A percentile compares a stretch with the other conserved stretches of the same genome.
Evolutionary conservation across 2,113 vertebrate genomes (phyloP).

Genomic region (Apaloderma vittatum): DNA sequence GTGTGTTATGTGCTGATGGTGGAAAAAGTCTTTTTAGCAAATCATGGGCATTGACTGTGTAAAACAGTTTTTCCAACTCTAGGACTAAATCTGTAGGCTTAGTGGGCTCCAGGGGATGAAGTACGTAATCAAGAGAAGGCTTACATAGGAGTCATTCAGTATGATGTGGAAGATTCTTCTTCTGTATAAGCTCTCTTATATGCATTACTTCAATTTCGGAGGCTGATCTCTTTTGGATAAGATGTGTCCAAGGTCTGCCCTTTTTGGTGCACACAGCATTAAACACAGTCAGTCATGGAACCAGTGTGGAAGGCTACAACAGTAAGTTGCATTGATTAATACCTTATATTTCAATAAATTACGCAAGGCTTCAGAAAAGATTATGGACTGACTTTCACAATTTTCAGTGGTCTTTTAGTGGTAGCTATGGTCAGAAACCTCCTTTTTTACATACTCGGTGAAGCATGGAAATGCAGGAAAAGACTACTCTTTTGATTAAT

Average conservation of each 20-base stretch:
- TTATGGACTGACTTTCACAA: background rate
- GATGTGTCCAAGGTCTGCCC: background rate
- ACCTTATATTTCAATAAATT: constrained; percentile 19
- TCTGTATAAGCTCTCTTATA: background rate
- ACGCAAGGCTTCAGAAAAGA: background rate
- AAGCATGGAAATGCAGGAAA: background rate
- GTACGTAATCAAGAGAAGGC: background rate
- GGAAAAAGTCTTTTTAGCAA: background rate
- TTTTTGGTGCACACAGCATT: background rate
- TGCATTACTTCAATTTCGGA: background rate
- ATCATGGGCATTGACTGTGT: background rate
- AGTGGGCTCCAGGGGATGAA: background rate
- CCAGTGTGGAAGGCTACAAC: background rate
- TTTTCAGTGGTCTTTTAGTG: background rate
- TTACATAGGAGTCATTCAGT: background rate
- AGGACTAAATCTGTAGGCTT: background rate
- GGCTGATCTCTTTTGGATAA: background rate
- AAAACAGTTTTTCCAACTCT: background rate
- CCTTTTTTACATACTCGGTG: background rate
- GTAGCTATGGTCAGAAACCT: background rate
- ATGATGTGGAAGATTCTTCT: background rate
- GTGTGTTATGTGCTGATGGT: background rate
- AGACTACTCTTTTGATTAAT: background rate
- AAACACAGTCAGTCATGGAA: background rate
- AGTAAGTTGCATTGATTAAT: background rate